Base-by-base conservation (phyloP, 92 coral and sea anemone genomes). In the Zoanthus gigantus region DNA sequence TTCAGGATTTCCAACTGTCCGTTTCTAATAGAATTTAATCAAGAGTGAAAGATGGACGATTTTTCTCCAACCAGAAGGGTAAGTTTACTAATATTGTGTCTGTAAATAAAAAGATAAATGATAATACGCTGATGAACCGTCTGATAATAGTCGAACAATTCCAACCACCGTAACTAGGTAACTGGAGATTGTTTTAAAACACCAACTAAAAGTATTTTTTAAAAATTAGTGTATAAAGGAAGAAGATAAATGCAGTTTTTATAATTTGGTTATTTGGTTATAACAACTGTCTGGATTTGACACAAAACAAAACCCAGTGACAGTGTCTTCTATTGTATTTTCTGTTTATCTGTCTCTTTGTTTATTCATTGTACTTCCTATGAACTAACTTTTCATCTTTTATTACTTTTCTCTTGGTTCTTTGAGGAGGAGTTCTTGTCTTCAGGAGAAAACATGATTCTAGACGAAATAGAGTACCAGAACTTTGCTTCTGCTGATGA, bases 51-150 rank as follows among this genome's bases (percentile, higher is more conserved):
- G 9, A 80, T 80, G 85, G 85, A 80, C 32, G 85, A 80, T 63
- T 80, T 80, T 80, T 34, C 60, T 32, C 44, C 85, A 34, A 80
- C 37, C 48, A 80, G 85, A 45, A 80, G 85, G 85, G 85, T 80
- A 42, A 44, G 85, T 58, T 58, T 44, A 13, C 15, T 28, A 14
- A 17, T 50, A 32, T 78, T 50, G 56, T 11, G 7, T 80, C 42
- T 45, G 2, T 47, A 61, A 80, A 60, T 0, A 61, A 4, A 11
- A 16, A 9, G 83, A 34, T 54, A 78, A 58, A n/a, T 75, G 50
- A 29, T 4, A 50, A 45, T 44, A 0, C 14, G 7, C 0, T 17
- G 13, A n/a, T 30, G 42, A 9, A 37, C 46, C 73, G 31, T 53
- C 42, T 80, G 37, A 18, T 9, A 46, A 80, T 65, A 63, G 10